Evolutionary conservation across 2,888 invertebrate species (phyloP).

Genomic region (Prostheceraeus crozeri): DNA sequence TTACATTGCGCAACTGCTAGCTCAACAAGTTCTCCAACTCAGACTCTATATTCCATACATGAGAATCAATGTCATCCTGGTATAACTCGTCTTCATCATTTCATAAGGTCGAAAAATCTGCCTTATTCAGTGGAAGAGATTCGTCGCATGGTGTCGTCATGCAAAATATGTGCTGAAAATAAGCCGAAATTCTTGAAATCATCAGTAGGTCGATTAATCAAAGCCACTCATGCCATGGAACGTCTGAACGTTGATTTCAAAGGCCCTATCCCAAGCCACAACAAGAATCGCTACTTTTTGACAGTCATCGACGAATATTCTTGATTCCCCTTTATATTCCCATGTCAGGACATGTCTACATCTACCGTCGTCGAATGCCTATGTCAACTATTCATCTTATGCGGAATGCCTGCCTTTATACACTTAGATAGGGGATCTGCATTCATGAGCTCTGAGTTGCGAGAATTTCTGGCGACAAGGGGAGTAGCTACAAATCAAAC

Average conservation of each 20-base stretch:
- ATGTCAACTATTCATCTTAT: slow-evolving; percentile 39
- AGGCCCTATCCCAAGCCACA: slow-evolving; percentile 37
- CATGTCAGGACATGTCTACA: slow-evolving; percentile 38
- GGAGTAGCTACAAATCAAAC: no score
- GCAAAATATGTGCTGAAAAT: slow-evolving; percentile 31
- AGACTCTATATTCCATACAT: slow-evolving; percentile 37
- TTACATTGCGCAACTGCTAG: slow-evolving; percentile 3
- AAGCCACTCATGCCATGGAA: slow-evolving; percentile 41
- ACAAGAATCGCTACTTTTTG: slow-evolving; percentile 39
- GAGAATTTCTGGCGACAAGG: no score
- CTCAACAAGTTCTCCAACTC: no score
- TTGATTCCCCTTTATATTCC: slow-evolving; percentile 40
- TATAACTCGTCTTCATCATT: slow-evolving; percentile 38
- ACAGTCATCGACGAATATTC: slow-evolving; percentile 41
- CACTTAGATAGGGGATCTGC: no score
- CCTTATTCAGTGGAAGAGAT: slow-evolving; percentile 38
- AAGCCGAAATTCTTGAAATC: slow-evolving; percentile 35
- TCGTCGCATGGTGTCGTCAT: slow-evolving; percentile 21
- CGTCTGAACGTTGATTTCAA: slow-evolving; percentile 41
- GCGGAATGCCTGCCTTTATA: no score
- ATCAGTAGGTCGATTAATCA: slow-evolving; percentile 32
- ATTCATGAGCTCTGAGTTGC: no score
- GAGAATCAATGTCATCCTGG: slow-evolving; percentile 40
- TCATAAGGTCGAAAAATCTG: slow-evolving; percentile 37
- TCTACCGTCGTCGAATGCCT: slow-evolving; percentile 35